Evolutionary conservation across 2,888 invertebrate genomes (phyloP).

Genomic region (Brenthis hecate): DNA sequence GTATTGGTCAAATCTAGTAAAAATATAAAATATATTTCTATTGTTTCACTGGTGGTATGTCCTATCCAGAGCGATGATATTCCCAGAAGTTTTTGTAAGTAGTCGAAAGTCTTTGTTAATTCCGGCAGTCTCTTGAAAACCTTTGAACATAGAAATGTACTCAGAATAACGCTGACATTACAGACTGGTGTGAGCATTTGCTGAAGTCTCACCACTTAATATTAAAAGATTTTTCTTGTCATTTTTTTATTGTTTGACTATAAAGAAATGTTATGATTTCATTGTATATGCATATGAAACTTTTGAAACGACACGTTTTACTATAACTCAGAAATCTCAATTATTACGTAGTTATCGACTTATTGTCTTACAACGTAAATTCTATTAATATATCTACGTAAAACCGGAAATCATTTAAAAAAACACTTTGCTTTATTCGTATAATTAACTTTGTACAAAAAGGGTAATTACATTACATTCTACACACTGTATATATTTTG

Average conservation of each 20-base stretch:
- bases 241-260: conserved; percentile 10
- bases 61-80: conserved; percentile 19
- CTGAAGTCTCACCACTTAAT: conserved; percentile 32
- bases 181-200: conserved; percentile 25
- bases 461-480: no score
- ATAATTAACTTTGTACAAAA: no score
- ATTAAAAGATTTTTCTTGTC: conserved; percentile 26
- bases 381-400: no score
- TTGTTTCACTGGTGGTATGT: not conserved
- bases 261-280: conserved; percentile 10
- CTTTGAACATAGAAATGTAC: conserved; percentile 36
- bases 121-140: conserved; percentile 31
- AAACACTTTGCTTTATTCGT: no score
- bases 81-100: conserved; percentile 36
- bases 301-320: no score
- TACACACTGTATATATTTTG: no score
- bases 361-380: no score
- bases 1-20: not conserved
- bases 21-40: not conserved
- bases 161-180: conserved; percentile 36
- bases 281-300: not conserved
- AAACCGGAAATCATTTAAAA: no score
- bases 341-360: no score
- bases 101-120: conserved; percentile 37
- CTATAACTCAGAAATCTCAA: no score